Evolutionary conservation across 2,888 invertebrate genomes (phyloP), one percentile per base, ranked within the genome.

Genomic region (Parnassius apollo): DNA sequence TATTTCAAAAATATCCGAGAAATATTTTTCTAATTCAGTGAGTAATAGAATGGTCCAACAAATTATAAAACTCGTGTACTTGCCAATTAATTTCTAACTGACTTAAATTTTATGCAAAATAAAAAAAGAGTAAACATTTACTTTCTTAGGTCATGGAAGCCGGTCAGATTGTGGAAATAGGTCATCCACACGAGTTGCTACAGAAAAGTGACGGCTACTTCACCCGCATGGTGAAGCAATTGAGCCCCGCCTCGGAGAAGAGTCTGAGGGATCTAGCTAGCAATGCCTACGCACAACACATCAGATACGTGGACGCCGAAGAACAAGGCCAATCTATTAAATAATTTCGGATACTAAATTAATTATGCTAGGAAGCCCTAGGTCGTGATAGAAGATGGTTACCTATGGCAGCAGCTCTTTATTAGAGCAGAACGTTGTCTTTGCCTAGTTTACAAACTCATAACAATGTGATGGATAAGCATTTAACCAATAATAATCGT

Each of bases 101-200:
- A 18, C 18, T 18, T 3, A 0, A 35, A 4, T 35, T 35, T 35
- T 35, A 35, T 0, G 4, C 35, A 35, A 35, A 35, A 35, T 35
- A 35, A 35, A 35, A 35, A 35, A 35, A 4, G 7, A 35, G 25
- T 25, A 3, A 35, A 35, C 4, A 35, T 51, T 18, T 22, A 45
- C 11, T 25, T 9, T 54, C 11, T 53, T 67, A 91, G 91, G 91
- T 91, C 2, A 91, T 95, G 85, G 94, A 94, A 73, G 93, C 93
- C 1, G 95, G 95, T 0, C 81, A 84, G 66, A 91, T 94, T 67
- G 85, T 93, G 54, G 96, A 97, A 85, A 95, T 94, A 72, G 96
- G 95, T 61, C 94, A 94, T 69, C 97, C 97, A 0, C 93, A 94
- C 75, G 84, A 92, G 55, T 77, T 95, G 44, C 80, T 95, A 45